A percentile compares a stretch with the other conserved stretches of the same genome.
Conservation (phyloP, 2,888 invertebrate genomes). For the Pyrrhosoma nymphula region DNA sequence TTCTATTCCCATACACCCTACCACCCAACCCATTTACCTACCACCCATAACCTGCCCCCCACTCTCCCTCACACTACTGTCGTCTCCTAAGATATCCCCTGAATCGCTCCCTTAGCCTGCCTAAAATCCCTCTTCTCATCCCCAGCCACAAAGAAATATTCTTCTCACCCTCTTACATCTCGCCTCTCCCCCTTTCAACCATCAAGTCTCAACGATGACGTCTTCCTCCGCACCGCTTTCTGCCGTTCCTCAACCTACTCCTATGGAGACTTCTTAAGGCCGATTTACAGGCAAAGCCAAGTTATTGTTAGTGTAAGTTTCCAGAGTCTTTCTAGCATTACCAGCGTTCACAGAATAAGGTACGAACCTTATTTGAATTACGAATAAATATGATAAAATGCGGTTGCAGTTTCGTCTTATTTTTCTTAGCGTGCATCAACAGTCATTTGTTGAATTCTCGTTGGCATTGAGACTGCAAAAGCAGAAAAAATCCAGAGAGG, state of each 20-base stretch:
- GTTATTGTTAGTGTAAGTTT: too few relatives aligned
- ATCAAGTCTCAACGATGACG: background rate
- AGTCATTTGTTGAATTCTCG: too few relatives aligned
- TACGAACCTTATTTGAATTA: too few relatives aligned
- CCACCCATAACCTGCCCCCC: too few relatives aligned
- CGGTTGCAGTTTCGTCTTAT: too few relatives aligned
- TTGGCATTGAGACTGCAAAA: too few relatives aligned
- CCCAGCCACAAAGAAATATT: background rate
- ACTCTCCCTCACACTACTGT: background rate
- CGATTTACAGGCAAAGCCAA: too few relatives aligned
- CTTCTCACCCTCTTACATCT: background rate
- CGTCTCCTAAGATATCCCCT: slow-evolving; percentile 9
- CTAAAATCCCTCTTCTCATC: slow-evolving; percentile 6
- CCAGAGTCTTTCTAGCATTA: too few relatives aligned
- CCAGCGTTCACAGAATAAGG: too few relatives aligned
- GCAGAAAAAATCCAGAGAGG: too few relatives aligned
- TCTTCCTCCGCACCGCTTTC: background rate
- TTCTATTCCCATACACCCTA: background rate
- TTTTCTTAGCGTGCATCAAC: too few relatives aligned
- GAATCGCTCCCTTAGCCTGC: background rate
- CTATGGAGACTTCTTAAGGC: background rate
- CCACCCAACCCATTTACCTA: background rate
- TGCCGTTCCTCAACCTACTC: background rate
- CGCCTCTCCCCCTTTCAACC: background rate
- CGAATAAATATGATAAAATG: too few relatives aligned